Evolutionary conservation across 2,888 invertebrate species (phyloP).

Genomic region (Palloptera scutellata): DNA sequence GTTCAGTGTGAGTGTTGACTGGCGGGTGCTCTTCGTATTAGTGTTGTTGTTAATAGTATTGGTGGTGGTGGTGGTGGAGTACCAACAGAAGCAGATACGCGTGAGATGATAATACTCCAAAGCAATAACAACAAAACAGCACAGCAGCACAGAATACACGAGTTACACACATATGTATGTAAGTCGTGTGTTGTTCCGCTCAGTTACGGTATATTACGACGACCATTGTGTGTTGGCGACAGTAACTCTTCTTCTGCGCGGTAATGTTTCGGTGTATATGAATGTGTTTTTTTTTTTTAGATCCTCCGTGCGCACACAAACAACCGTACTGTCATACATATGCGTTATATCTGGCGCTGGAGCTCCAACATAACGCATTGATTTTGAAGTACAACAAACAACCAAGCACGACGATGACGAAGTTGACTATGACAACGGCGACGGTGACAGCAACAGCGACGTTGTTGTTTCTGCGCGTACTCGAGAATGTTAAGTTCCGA

Average conservation of each 20-base stretch:
- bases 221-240: neutral
- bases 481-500: neutral
- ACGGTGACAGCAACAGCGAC: slow-evolving; percentile 13
- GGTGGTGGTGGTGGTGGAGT: neutral
- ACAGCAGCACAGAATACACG: too few species aligned
- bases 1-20: slow-evolving; percentile 1
- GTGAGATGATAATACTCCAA: neutral
- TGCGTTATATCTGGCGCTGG: slow-evolving; percentile 15
- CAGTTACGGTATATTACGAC: too few species aligned
- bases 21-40: neutral
- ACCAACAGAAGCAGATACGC: neutral
- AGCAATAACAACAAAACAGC: too few species aligned
- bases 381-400: too few species aligned
- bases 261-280: neutral
- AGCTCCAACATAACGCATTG: neutral
- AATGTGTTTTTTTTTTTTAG: neutral
- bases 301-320: slow-evolving; percentile 13
- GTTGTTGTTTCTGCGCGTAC: slow-evolving; percentile 14
- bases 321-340: slow-evolving; percentile 20
- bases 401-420: too few species aligned
- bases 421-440: neutral
- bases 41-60: neutral
- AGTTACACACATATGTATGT: too few species aligned
- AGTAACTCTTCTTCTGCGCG: neutral
- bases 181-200: neutral